These are phyloP conservation scores for Timema cristinae DNA, from an alignment of 2,888 invertebrate genomes.

Conservation along the genomic window DNA sequence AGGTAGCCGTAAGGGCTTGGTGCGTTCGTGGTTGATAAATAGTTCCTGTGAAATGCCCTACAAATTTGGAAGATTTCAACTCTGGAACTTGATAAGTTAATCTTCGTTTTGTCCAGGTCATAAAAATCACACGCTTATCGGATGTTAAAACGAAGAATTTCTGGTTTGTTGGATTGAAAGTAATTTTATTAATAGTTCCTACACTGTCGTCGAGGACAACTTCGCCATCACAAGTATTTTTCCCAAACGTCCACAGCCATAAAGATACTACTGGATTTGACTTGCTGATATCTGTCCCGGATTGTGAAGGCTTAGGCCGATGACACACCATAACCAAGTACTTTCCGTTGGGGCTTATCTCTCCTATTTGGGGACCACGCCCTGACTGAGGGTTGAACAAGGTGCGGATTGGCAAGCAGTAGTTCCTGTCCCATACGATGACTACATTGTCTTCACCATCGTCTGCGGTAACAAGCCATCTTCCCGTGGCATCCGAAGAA, in stretches of 20 bases:
- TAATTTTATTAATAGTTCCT: conserved; percentile 37
- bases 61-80: background rate
- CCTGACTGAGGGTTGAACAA: conserved; percentile 53
- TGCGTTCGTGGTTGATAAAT: conserved; percentile 46
- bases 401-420: conserved; percentile 50
- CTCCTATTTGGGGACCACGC: conserved; percentile 44
- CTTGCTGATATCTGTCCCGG: too few species aligned
- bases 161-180: conserved; percentile 44
- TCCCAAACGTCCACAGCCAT: conserved; percentile 60
- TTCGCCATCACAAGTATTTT: conserved; percentile 53
- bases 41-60: conserved; percentile 1
- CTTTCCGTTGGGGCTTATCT: conserved; percentile 55
- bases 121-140: conserved; percentile 42
- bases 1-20: conserved; percentile 47
- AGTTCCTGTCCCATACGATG: conserved; percentile 55
- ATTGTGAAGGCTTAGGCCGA: conserved; percentile 42
- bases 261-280: conserved; percentile 44
- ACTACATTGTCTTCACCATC: conserved; percentile 53
- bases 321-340: conserved; percentile 55
- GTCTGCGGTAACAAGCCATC: conserved; percentile 58
- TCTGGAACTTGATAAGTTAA: conserved; percentile 3
- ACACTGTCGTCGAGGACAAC: background rate
- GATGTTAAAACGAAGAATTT: conserved; percentile 47
- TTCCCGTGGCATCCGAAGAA: conserved; percentile 50
- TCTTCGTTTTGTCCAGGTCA: conserved; percentile 43